These are phyloP conservation scores for Hirudinaria manillensis DNA, from an alignment of 2,888 invertebrate species.

Conservation along the genomic window DNA sequence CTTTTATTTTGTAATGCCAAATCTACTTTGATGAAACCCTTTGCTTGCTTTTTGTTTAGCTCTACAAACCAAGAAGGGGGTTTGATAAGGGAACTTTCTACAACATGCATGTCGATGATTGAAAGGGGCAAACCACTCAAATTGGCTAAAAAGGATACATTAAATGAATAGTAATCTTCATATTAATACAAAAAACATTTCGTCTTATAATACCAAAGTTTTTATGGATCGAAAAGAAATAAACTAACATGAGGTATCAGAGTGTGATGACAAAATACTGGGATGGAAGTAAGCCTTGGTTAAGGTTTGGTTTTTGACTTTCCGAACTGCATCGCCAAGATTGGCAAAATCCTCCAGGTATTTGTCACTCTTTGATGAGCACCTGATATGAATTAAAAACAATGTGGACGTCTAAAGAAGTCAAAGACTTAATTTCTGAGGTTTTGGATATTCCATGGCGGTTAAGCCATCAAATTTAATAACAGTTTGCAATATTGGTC, in stretches of 20 bases:
- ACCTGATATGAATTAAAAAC: constrained; percentile 8
- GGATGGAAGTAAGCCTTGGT: constrained; percentile 25
- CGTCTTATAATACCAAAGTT: no score
- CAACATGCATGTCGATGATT: background rate
- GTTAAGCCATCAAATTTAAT: no score
- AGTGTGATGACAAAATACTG: background rate
- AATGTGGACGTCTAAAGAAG: no score
- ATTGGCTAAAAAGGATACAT: no score
- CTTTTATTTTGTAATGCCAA: background rate
- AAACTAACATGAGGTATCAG: no score
- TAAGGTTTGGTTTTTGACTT: constrained; percentile 3
- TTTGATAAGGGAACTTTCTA: background rate
- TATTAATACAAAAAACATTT: no score
- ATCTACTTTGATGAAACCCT: background rate
- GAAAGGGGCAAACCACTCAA: background rate
- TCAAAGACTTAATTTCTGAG: no score
- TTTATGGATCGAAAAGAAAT: no score
- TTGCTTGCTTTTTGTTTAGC: background rate
- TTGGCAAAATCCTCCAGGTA: background rate
- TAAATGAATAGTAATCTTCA: no score
- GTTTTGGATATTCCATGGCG: no score
- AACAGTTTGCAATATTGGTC: no score
- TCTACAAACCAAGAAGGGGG: constrained; percentile 10
- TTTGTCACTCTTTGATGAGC: constrained; percentile 6
- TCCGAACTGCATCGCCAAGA: constrained; percentile 16